Conservation (phyloP, 2,797 vertebrate genomes). For the Sebastolobus alascanus region DNA sequence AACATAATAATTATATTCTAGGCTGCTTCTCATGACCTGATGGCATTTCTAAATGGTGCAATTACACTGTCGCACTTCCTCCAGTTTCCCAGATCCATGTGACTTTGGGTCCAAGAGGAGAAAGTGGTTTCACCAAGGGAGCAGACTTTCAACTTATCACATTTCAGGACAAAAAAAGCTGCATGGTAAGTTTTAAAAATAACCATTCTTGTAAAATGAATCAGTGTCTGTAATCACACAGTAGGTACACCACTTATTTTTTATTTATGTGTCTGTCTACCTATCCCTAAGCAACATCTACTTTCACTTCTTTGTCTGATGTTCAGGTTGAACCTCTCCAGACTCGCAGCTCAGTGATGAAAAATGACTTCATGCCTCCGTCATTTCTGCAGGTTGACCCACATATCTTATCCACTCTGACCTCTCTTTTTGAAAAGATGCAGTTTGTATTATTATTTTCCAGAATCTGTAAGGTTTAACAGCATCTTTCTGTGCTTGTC, state of each 20-base stretch:
- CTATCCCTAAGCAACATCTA: neutral
- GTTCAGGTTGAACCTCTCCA: slow-evolving; percentile 51
- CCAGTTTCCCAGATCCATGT: slow-evolving; percentile 39
- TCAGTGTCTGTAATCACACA: neutral
- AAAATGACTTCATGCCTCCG: slow-evolving; percentile 59
- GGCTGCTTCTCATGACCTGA: neutral
- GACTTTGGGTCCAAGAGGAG: slow-evolving; percentile 52
- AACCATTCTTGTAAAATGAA: neutral
- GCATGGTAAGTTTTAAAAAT: slow-evolving; percentile 35
- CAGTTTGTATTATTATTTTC: neutral
- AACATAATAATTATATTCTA: neutral
- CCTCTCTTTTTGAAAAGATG: neutral
- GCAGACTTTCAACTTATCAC: slow-evolving; percentile 58
- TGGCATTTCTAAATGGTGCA: neutral
- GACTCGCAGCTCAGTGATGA: slow-evolving; percentile 65
- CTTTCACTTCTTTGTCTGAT: neutral
- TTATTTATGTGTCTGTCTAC: neutral
- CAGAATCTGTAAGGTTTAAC: slow-evolving; percentile 12
- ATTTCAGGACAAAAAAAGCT: slow-evolving; percentile 58
- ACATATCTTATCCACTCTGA: neutral
- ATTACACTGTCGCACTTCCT: slow-evolving; percentile 9
- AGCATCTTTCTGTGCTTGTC: slow-evolving; percentile 26
- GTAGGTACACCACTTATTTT: neutral
- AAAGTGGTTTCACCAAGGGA: slow-evolving; percentile 71
- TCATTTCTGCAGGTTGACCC: slow-evolving; percentile 62